Percentiles rank a stretch among this genome's conserved stretches.
Conservation (phyloP, 2,888 invertebrate species). For the Heliconius cydno region DNA sequence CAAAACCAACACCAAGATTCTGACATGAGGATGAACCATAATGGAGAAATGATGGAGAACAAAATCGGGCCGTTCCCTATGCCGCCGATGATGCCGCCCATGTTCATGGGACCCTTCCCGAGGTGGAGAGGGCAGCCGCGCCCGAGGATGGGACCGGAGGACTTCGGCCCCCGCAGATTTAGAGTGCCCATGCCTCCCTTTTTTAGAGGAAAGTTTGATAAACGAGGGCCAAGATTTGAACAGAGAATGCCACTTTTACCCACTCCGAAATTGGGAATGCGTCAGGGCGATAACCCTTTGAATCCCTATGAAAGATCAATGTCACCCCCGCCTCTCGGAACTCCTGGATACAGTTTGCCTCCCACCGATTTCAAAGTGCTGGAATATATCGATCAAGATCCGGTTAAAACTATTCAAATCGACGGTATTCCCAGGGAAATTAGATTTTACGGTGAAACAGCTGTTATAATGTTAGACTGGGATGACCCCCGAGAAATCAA, state of each 20-base stretch:
- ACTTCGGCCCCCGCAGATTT: conserved; percentile 67
- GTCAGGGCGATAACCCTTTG: conserved; percentile 69
- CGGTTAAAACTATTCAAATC: conserved; percentile 91
- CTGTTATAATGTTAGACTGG: conserved; percentile 92
- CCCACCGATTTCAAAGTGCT: conserved; percentile 69
- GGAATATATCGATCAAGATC: conserved; percentile 83
- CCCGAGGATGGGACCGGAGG: conserved; percentile 60
- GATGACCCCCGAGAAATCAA: conserved; percentile 93
- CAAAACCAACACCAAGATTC: conserved; percentile 66
- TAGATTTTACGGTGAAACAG: conserved; percentile 92
- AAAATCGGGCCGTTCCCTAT: conserved; percentile 56
- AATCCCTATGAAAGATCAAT: conserved; percentile 63
- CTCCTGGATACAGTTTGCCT: conserved; percentile 67
- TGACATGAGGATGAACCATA: conserved; percentile 68
- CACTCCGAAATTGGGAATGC: conserved; percentile 68
- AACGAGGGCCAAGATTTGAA: conserved; percentile 64
- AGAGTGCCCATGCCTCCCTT: conserved; percentile 65
- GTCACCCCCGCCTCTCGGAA: conserved; percentile 72
- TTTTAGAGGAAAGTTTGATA: conserved; percentile 69
- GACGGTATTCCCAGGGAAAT: conserved; percentile 92
- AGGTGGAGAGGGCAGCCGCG: conserved; percentile 70
- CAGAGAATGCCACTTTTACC: conserved; percentile 63
- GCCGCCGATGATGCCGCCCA: conserved; percentile 69
- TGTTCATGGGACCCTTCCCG: conserved; percentile 55
- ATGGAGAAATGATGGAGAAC: conserved; percentile 56